A percentile compares a stretch with the other conserved stretches of the same genome.
Conservation (phyloP, 2,888 invertebrate species). For the Brassicogethes aeneus region DNA sequence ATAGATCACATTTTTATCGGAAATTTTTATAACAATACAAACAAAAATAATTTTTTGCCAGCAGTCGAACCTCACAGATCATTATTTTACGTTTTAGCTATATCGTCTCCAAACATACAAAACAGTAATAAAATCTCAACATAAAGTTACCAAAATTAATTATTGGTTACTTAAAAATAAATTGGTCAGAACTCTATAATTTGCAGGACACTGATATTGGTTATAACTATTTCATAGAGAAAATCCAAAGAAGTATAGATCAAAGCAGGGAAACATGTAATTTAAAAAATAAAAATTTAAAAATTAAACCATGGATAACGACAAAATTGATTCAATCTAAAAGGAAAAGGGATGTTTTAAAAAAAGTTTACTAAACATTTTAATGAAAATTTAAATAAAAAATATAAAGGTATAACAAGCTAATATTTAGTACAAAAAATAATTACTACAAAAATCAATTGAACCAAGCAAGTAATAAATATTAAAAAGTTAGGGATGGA, state of each 20-base stretch:
- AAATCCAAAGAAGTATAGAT: neutral
- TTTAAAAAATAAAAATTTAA: neutral
- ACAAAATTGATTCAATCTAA: neutral
- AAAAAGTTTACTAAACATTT: neutral
- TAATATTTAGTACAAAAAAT: neutral
- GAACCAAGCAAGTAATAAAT: neutral
- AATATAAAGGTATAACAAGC: too few species aligned
- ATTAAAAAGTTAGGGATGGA: neutral
- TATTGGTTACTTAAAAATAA: too few species aligned
- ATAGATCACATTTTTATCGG: too few species aligned
- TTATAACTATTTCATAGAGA: neutral
- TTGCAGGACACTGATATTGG: neutral
- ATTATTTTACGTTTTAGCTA: too few species aligned
- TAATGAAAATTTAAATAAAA: neutral
- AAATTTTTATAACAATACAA: too few species aligned
- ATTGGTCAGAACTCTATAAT: neutral
- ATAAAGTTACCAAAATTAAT: too few species aligned
- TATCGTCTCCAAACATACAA: too few species aligned
- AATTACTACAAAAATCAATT: neutral
- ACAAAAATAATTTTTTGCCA: too few species aligned
- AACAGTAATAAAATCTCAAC: too few species aligned
- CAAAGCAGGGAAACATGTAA: neutral
- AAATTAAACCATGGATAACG: neutral
- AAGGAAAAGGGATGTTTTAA: neutral
- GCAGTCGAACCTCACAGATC: too few species aligned